Base-by-base conservation (phyloP, 2,797 vertebrate genomes). In the Argentina silus region DNA sequence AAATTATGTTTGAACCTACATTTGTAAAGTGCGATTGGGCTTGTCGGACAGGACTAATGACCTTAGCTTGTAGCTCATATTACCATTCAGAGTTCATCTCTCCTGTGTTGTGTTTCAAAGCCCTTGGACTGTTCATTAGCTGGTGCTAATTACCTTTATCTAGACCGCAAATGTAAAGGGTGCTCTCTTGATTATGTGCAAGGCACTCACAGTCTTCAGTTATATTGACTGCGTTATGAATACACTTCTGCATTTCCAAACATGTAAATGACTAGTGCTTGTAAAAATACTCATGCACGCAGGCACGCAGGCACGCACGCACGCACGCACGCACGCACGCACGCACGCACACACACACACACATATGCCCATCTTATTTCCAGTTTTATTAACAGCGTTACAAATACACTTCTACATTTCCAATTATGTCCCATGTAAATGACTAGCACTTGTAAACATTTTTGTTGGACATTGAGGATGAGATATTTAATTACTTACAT, bases 21-120 rank as follows among this genome's bases (percentile, higher is more conserved):
- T 55, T 79, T 80, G 68, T 83, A 74, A 79, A 80, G 76, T 67
- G 61, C 11, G 11, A 43, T 69, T 56, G 69, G 72, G 75, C 44
- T 66, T 70, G 76, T 72, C 76, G 59, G 72, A 70, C 69, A 70
- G 63, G 53, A 51, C 80, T 89, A 86, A 87, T 81, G 73, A 85
- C 82, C 60, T 69, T 78, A 67, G 48, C 50, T 48, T 51, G 72
- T 60, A 67, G 70, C 68, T 85, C 61, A 81, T 81, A 67, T 70
- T 78, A 57, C 62, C 51, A 70, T 6, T 9, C 62, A 70, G 55
- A 21, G 73, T 47, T 80, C 44, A 17, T 70, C 64, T 43, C 47
- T 61, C 11, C 17, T 42, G 48, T 62, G 47, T 78, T 55, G 53
- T 10, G 27, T 15, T 23, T 81, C 68, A 44, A 1, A 70, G 4